These are phyloP conservation scores for Caerostris extrusa DNA, from an alignment of 1,140 invertebrate genomes.

Conservation along the genomic window DNA sequence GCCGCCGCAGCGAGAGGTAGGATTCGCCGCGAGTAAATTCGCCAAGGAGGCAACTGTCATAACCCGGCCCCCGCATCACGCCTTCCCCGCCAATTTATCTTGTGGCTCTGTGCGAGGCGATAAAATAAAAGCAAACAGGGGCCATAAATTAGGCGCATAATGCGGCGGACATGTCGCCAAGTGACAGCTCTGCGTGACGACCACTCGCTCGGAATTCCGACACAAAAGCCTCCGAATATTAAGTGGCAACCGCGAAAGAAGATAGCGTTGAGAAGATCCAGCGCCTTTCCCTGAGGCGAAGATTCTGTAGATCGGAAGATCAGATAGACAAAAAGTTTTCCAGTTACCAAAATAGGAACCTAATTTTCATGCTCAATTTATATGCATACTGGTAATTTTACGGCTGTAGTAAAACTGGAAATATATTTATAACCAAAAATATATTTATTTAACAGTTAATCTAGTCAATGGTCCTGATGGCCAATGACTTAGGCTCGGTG, in stretches of 20 bases:
- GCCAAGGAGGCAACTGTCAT: background rate
- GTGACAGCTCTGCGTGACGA: slow-evolving; percentile 9
- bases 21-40: no score
- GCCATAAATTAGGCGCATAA: slow-evolving; percentile 29
- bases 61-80: slow-evolving; percentile 32
- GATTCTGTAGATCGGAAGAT: no score
- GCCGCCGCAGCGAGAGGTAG: no score
- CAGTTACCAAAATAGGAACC: no score
- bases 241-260: background rate
- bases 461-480: no score
- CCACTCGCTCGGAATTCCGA: slow-evolving; percentile 33
- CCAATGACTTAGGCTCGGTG: no score
- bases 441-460: no score
- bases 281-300: background rate
- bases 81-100: slow-evolving; percentile 23
- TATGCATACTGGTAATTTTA: no score
- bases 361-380: no score
- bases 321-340: no score
- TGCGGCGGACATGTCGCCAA: background rate
- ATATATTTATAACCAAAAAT: no score
- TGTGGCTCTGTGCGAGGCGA: background rate
- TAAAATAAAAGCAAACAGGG: slow-evolving; percentile 37
- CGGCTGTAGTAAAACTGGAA: no score
- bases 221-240: slow-evolving; percentile 43
- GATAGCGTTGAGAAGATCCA: background rate